These are phyloP conservation scores for Podarcis siculus DNA, from an alignment of 2,797 vertebrate genomes.

Conservation along the genomic window DNA sequence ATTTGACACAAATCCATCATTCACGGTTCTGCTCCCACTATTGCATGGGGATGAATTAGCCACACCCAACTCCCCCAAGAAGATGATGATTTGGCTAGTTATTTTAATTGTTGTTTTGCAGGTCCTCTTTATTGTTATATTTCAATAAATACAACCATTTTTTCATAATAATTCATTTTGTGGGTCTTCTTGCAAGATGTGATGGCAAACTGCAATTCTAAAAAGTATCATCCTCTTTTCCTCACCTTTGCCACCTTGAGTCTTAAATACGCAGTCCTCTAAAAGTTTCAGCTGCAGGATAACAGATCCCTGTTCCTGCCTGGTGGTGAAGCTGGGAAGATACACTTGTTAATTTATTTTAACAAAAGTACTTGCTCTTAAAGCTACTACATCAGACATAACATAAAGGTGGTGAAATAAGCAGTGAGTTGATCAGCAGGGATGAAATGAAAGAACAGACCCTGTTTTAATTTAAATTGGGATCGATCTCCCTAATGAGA, in stretches of 20 bases:
- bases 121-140: too few relatives aligned
- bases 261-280: neutral
- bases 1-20: too few relatives aligned
- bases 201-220: too few relatives aligned
- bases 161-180: too few relatives aligned
- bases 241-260: neutral
- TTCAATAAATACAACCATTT: too few relatives aligned
- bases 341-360: slow-evolving; percentile 1
- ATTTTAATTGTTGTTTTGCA: too few relatives aligned
- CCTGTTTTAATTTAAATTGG: slow-evolving; percentile 69
- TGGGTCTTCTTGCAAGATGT: too few relatives aligned
- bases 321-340: neutral
- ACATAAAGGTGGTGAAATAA: slow-evolving; percentile 10
- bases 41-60: too few relatives aligned
- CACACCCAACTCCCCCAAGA: too few relatives aligned
- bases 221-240: too few relatives aligned
- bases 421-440: slow-evolving; percentile 50
- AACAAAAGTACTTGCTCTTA: neutral
- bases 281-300: slow-evolving; percentile 16
- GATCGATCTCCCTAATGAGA: slow-evolving; percentile 72
- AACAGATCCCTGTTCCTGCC: neutral
- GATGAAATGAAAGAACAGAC: slow-evolving; percentile 52
- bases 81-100: too few relatives aligned
- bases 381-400: slow-evolving; percentile 40
- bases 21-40: too few relatives aligned